Evolutionary conservation across 2,797 vertebrate genomes (phyloP).

Genomic region (Acridotheres tristis): DNA sequence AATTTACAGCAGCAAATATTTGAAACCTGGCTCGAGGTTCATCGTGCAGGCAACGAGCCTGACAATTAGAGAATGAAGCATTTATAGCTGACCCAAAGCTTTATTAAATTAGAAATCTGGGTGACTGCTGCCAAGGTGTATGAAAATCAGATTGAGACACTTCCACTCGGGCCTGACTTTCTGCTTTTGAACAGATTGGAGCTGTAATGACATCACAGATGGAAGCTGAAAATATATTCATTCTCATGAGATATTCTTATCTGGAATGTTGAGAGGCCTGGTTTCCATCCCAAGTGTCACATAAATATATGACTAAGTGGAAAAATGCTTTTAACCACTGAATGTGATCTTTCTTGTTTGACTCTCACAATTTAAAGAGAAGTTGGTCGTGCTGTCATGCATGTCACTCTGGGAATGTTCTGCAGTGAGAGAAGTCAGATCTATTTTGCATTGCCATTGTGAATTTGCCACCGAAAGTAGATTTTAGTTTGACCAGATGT

Average conservation of each 20-base stretch:
- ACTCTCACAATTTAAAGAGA: not conserved
- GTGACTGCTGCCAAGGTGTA: not conserved
- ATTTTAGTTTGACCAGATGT: not conserved
- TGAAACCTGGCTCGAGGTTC: not conserved
- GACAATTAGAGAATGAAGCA: not conserved
- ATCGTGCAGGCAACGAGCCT: not conserved
- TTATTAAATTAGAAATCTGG: not conserved
- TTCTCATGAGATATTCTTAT: conserved; percentile 38
- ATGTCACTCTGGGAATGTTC: not conserved
- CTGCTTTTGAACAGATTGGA: conserved; percentile 43
- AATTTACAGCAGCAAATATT: not conserved
- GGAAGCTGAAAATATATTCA: conserved; percentile 32
- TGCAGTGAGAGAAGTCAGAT: not conserved
- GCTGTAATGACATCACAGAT: conserved; percentile 55
- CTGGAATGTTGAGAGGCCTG: not conserved
- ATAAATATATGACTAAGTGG: not conserved
- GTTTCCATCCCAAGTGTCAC: not conserved
- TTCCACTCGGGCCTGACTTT: conserved; percentile 4
- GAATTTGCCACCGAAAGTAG: not conserved
- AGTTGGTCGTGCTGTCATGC: not conserved
- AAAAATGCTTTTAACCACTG: not conserved
- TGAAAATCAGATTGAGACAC: conserved; percentile 9
- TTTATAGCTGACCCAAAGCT: not conserved
- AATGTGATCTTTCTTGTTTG: not conserved
- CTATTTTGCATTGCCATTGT: not conserved